Evolutionary conservation across 2,113 vertebrate species (phyloP), one percentile per base, ranked within the genome.

Genomic region (Ameiurus melas): DNA sequence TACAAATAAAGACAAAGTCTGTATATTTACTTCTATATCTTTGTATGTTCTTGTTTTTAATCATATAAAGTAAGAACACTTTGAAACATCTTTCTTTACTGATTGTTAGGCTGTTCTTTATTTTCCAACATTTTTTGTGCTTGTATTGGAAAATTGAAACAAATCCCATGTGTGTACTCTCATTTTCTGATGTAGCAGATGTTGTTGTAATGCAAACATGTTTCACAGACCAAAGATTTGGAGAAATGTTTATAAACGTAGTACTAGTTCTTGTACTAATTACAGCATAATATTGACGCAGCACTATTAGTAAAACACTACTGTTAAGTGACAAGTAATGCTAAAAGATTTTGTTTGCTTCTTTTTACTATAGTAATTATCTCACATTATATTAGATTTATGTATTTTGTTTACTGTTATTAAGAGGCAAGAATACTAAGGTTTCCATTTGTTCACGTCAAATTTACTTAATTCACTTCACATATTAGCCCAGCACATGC

Each of bases 141-240:
- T 8, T 75, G 71, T 47, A 47, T 77, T 71, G 58, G 89, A 47
- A 62, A 83, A 77, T 13, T 75, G 80, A 90, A 88, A 78, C n/a
- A 33, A 83, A 83, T 83, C 92, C 90, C 96, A 98, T 98, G 97
- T 99, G 96, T 97, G 92, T 97, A 97, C 89, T 98, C 97, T 93
- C 97, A 97, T 95, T 99, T 98, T 96, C 98, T 97, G 55, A 99
- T 97, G 95, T 98, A 99, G 96, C 98, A 99, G 95, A 97, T 99
- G 95, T 94, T 96, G 92, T 98, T 96, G 89, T 97, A 97, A 88
- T 96, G 96, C 93, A 99, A 96, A 85, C 97, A 96, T 22, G 96
- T 96, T 88, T 97, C 96, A 94, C 97, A 99, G 83, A 98, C 97
- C 0, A 97, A 98, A 86, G 98, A 99, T 94, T 97, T 96, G 0